phyloP scores from a whole-genome alignment of 2,113 vertebrate species.

The Recurvirostra avosetta region DNA sequence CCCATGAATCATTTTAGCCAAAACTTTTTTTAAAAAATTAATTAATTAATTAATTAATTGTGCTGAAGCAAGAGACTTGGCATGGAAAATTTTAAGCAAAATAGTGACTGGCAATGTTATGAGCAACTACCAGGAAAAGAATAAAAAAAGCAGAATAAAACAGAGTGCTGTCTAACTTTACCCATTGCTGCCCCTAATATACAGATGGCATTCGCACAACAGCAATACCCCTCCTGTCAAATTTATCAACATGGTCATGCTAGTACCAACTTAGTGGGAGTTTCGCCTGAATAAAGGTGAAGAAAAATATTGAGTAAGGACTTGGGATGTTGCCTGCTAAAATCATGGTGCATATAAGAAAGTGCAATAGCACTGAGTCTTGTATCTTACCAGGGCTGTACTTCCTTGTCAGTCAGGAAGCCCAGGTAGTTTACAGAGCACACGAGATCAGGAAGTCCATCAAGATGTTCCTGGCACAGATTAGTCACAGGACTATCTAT shows the following conservation, averaged over 20 bases:
- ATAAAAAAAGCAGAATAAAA: not conserved
- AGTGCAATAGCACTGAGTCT: not conserved
- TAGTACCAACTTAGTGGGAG: not conserved
- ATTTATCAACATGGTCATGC: not conserved
- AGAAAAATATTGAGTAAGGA: not conserved
- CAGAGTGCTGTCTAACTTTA: not conserved
- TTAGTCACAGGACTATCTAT: constrained; percentile 55
- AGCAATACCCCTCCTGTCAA: not conserved
- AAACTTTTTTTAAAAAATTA: not conserved
- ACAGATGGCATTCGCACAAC: not conserved
- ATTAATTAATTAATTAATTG: not conserved
- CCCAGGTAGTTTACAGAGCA: not conserved
- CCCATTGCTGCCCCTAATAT: not conserved
- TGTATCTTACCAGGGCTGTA: not conserved
- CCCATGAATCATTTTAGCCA: not conserved
- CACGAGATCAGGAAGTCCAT: constrained; percentile 41
- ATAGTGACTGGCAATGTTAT: not conserved
- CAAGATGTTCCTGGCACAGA: constrained; percentile 24
- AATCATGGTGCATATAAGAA: not conserved
- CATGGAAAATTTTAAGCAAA: constrained; percentile 6
- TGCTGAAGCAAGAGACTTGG: not conserved
- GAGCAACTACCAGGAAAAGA: not conserved
- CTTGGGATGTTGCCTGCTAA: not conserved
- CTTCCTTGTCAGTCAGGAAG: constrained; percentile 30
- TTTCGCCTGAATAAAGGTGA: not conserved